phyloP scores from a whole-genome alignment of 37 sponge, comb jelly and placozoan species.

The Haliclona indistincta region DNA sequence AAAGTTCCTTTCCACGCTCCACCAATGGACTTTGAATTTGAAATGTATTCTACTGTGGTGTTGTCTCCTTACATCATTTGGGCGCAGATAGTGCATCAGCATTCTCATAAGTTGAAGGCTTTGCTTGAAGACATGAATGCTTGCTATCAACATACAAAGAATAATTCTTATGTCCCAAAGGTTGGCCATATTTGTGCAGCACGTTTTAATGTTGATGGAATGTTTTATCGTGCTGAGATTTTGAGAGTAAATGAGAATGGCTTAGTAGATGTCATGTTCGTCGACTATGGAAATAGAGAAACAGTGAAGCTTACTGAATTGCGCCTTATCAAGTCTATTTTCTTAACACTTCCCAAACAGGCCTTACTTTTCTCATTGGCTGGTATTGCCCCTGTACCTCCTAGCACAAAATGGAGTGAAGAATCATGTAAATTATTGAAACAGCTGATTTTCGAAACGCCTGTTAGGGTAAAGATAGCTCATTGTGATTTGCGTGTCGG shows the following conservation, averaged over 20 bases:
- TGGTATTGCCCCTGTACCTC: slow-evolving; percentile 30
- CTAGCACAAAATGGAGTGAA: slow-evolving; percentile 37
- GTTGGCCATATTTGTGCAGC: slow-evolving; percentile 67
- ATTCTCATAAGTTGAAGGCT: slow-evolving; percentile 16
- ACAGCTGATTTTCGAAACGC: slow-evolving; percentile 33
- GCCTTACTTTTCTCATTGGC: slow-evolving; percentile 48
- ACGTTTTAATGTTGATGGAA: slow-evolving; percentile 25
- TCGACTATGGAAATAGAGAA: slow-evolving; percentile 59
- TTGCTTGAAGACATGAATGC: slow-evolving; percentile 49
- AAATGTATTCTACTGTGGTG: slow-evolving; percentile 52
- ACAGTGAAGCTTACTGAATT: slow-evolving; percentile 28
- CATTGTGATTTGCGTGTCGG: neutral
- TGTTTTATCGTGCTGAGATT: slow-evolving; percentile 53
- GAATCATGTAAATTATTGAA: slow-evolving; percentile 22
- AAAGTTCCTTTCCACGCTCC: slow-evolving; percentile 40
- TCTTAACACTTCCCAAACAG: slow-evolving; percentile 59
- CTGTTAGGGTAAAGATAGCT: slow-evolving; percentile 31
- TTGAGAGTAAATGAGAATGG: slow-evolving; percentile 48
- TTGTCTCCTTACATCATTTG: slow-evolving; percentile 54
- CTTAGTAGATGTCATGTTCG: slow-evolving; percentile 31
- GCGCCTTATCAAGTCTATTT: slow-evolving; percentile 33
- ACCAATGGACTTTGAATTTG: slow-evolving; percentile 1
- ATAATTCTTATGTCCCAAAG: slow-evolving; percentile 17
- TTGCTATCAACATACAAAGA: neutral
- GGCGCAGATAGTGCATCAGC: slow-evolving; percentile 47